Evolutionary conservation across 2,113 vertebrate genomes (phyloP), one percentile per base, ranked within the genome.

Genomic region (Gymnocephalus cernua): DNA sequence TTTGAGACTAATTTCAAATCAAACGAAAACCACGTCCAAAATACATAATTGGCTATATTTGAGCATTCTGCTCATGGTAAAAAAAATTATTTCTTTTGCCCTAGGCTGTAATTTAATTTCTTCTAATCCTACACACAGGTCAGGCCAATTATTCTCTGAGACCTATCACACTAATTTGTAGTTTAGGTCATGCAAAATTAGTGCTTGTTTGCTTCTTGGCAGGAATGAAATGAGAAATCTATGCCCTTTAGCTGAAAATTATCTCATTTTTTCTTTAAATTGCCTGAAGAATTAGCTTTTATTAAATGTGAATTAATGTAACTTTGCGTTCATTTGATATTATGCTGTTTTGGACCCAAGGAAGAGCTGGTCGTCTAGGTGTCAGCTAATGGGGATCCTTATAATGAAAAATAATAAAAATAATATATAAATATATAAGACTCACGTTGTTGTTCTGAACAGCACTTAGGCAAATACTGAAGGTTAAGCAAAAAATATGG

Each of bases 401-500:
- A 38, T 2, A 38, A 38, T 10, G 10, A 38, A 38, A 38, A 0
- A 35, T 35, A 35, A 8, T 7, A 29, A 3, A 29, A 6, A 6
- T 6, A 32, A 35, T 35, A 35, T 35, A 35, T 35, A 35, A 8
- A 35, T 41, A 71, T 18, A 71, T 13, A 29, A 53, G 48, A 50
- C 23, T 45, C 32, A 66, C 58, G 62, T 21, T 74, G 75, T 48
- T 77, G 62, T 23, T 73, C 25, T 63, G 12, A 38, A 21, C 48
- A 25, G 15, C 41, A 48, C 4, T 4, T 10, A 70, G 61, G 12
- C 29, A 65, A 57, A 76, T 47, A 69, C 21, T 86, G 48, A 63
- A 74, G 57, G 38, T 77, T 68, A 63, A 76, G 19, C n/a, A 61
- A 70, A 70, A 72, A n/a, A 67, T 27, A 4, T 61, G 29, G 21